Conservation (phyloP, 2,113 vertebrate genomes). For the Pyrgilauda ruficollis region DNA sequence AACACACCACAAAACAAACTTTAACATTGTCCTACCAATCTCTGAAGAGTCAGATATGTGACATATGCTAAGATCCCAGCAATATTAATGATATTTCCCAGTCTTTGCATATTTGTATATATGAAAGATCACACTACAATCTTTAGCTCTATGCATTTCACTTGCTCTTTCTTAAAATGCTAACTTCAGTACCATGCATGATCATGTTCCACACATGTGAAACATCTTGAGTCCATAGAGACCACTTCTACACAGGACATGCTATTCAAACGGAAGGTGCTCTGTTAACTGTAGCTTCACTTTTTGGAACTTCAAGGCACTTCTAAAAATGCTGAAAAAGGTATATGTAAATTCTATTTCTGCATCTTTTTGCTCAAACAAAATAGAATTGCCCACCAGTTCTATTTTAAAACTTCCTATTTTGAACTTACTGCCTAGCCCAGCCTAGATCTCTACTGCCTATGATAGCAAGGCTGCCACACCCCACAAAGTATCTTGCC, state of each 20-base stretch:
- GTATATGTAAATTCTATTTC: background rate
- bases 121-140: background rate
- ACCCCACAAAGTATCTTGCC: background rate
- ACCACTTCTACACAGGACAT: background rate
- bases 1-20: background rate
- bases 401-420: background rate
- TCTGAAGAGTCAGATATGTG: background rate
- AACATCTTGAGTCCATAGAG: background rate
- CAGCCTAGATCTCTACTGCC: background rate
- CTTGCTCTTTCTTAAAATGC: background rate
- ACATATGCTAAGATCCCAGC: background rate
- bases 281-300: background rate
- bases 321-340: background rate
- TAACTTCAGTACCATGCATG: background rate
- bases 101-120: background rate
- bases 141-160: background rate
- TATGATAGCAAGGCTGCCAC: background rate
- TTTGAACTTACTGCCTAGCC: background rate
- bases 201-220: background rate
- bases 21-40: background rate
- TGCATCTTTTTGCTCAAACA: background rate
- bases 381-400: background rate
- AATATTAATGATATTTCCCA: background rate
- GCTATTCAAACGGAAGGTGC: background rate
- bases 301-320: background rate